These are phyloP conservation scores for Aphidius colemani DNA, from an alignment of 2,888 invertebrate genomes.

Conservation along the genomic window DNA sequence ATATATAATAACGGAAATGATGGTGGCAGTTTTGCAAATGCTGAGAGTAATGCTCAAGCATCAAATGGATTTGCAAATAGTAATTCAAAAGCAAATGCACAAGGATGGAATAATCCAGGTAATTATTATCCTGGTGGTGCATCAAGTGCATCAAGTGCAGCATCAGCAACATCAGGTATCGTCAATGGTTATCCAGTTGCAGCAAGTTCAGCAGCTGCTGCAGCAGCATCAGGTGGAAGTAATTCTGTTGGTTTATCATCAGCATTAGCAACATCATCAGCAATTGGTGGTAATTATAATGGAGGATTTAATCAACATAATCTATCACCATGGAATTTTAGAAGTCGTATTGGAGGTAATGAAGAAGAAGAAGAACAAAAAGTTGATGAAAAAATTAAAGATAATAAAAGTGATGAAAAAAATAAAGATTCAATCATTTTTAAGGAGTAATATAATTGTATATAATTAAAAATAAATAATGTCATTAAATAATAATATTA, in stretches of 20 bases:
- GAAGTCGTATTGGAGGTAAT: conserved; percentile 18
- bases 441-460: neutral
- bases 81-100: conserved; percentile 24
- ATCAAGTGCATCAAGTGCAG: conserved; percentile 33
- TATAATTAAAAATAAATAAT: neutral
- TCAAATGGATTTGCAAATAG: conserved; percentile 25
- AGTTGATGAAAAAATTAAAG: neutral
- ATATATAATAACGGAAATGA: conserved; percentile 9
- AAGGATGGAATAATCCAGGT: conserved; percentile 8
- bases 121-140: conserved; percentile 16
- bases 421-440: conserved; percentile 10
- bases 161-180: conserved; percentile 33
- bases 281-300: conserved; percentile 15
- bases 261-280: conserved; percentile 20
- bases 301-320: conserved; percentile 8
- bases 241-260: conserved; percentile 21
- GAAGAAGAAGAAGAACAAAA: conserved; percentile 2
- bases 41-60: conserved; percentile 25
- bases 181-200: conserved; percentile 30
- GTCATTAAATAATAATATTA: neutral
- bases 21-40: conserved; percentile 22
- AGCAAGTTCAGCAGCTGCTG: conserved; percentile 28
- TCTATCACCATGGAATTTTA: conserved; percentile 26
- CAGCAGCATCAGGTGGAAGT: conserved; percentile 16
- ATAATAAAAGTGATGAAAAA: neutral